Conservation (phyloP, 2,113 vertebrate genomes). For the Cyprinus carpio region DNA sequence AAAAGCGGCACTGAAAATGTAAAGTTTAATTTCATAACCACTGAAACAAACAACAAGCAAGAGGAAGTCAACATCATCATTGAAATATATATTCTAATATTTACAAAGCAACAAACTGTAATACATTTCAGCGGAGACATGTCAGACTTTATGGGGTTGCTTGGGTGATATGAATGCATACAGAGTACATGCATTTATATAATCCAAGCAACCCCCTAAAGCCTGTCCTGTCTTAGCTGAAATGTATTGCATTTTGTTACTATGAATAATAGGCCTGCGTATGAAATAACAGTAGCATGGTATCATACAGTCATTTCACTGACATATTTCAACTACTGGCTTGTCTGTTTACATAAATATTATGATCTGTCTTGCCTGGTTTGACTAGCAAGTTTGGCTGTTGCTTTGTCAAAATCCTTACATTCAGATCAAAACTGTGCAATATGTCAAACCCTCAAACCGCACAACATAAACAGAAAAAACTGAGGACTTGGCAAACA, state of each 20-base stretch:
- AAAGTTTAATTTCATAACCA: not conserved
- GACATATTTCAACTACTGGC: not conserved
- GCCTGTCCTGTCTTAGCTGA: not conserved
- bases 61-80: not conserved
- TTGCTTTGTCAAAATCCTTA: not conserved
- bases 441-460: not conserved
- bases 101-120: constrained; percentile 8
- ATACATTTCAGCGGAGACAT: not conserved
- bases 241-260: not conserved
- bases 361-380: not conserved
- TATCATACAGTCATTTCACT: not conserved
- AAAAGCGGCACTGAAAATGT: not conserved
- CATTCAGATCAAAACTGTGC: not conserved
- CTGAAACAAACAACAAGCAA: not conserved
- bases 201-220: not conserved
- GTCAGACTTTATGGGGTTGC: not conserved
- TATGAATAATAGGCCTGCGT: not conserved
- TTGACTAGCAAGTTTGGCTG: not conserved
- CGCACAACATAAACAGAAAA: not conserved
- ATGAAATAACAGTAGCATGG: not conserved
- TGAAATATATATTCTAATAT: not conserved
- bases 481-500: not conserved
- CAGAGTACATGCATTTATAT: constrained; percentile 9
- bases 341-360: constrained; percentile 2
- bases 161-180: not conserved